Percentiles rank a stretch among this genome's conserved stretches.
Evolutionary conservation across 37 sponge, comb jelly and placozoan genomes (phyloP).

Genomic region (Cliona cf. orientalis): DNA sequence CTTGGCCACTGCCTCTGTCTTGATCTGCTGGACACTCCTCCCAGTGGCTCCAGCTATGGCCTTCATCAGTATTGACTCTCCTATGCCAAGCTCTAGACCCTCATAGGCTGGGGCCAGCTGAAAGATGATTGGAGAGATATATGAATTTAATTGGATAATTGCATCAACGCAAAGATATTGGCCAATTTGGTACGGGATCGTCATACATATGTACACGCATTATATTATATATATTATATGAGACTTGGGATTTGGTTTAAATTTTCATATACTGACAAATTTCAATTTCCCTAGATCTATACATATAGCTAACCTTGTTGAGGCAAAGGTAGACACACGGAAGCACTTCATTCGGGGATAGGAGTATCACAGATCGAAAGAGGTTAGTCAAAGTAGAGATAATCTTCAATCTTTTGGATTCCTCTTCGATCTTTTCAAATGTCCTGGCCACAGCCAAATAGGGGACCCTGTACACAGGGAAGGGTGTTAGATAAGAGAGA

Average conservation of each 20-base stretch:
- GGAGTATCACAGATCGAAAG: constrained; percentile 92
- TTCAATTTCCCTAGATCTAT: too few relatives aligned
- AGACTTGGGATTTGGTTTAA: too few relatives aligned
- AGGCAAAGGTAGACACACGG: constrained; percentile 93
- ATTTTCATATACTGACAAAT: too few relatives aligned
- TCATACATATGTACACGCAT: too few relatives aligned
- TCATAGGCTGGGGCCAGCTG: constrained; percentile 94
- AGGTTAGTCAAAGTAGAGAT: constrained; percentile 80
- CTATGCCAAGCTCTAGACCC: constrained; percentile 94
- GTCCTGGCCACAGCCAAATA: constrained; percentile 85
- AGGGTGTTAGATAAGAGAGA: not conserved
- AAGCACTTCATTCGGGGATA: constrained; percentile 86
- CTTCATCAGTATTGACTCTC: constrained; percentile 86
- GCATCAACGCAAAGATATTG: too few relatives aligned
- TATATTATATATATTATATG: too few relatives aligned
- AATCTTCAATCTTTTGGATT: constrained; percentile 45
- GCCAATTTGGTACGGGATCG: too few relatives aligned
- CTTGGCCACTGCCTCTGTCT: constrained; percentile 72
- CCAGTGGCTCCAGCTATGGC: constrained; percentile 90
- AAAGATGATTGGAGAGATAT: too few relatives aligned
- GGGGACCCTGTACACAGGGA: constrained; percentile 9
- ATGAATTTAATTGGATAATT: not conserved
- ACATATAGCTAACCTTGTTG: constrained; percentile 85
- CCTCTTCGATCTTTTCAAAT: constrained; percentile 76
- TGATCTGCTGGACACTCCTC: constrained; percentile 80